Conservation (phyloP, 2,113 vertebrate species). For the Todiramphus chloris region DNA sequence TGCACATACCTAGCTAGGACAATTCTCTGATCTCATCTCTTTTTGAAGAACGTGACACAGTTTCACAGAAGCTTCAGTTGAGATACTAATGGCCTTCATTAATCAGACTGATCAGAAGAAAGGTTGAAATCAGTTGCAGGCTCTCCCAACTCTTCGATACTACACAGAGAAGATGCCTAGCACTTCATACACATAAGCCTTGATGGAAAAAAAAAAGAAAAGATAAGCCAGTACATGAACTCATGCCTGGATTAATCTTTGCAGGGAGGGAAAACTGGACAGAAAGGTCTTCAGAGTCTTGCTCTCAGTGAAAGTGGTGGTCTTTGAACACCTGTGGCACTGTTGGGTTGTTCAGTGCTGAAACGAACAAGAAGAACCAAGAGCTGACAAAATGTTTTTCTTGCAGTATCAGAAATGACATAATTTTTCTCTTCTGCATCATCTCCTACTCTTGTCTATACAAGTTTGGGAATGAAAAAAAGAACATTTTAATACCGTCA, state of each 20-base stretch:
- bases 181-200: not conserved
- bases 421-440: not conserved
- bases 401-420: not conserved
- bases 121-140: not conserved
- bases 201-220: not conserved
- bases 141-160: not conserved
- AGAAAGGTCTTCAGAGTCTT: not conserved
- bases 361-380: not conserved
- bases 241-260: not conserved
- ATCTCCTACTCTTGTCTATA: not conserved
- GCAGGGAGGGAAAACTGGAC: not conserved
- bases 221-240: not conserved
- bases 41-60: not conserved
- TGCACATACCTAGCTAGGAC: not conserved
- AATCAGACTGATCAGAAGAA: not conserved
- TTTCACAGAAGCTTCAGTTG: not conserved
- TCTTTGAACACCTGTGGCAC: not conserved
- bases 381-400: not conserved
- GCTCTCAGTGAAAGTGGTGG: not conserved
- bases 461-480: not conserved
- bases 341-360: not conserved
- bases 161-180: not conserved
- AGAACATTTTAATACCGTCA: not conserved
- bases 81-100: not conserved
- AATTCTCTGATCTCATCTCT: not conserved